Percentiles rank a stretch among this genome's conserved stretches.
These are phyloP conservation scores for Cheilosia urbana DNA, from an alignment of 2,888 invertebrate species.

Conservation along the genomic window DNA sequence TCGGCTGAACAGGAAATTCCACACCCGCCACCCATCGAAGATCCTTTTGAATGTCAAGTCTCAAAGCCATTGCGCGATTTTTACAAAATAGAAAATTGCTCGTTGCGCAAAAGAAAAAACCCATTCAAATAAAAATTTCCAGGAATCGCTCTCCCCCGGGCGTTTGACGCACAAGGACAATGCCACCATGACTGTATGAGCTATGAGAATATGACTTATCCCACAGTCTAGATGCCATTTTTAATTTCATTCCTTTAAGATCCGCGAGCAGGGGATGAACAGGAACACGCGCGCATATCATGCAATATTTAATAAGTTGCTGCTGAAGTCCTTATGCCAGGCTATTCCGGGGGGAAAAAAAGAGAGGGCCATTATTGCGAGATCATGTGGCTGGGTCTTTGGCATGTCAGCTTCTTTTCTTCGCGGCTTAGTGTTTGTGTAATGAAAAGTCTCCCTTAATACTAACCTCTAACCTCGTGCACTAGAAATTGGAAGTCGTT, in stretches of 20 bases:
- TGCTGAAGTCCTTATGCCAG: constrained; percentile 30
- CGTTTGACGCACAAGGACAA: constrained; percentile 57
- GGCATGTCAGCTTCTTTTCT: constrained; percentile 61
- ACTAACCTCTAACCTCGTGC: constrained; percentile 59
- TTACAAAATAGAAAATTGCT: constrained; percentile 15
- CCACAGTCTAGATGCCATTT: constrained; percentile 4
- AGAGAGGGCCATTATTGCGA: constrained; percentile 35
- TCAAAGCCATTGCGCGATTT: constrained; percentile 20
- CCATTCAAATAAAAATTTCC: constrained; percentile 21
- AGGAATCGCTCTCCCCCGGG: not conserved
- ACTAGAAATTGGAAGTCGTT: constrained; percentile 1
- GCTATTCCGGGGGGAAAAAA: not conserved
- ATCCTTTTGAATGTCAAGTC: constrained; percentile 46
- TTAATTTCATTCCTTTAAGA: constrained; percentile 53
- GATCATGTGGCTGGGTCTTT: constrained; percentile 58
- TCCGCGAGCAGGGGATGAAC: constrained; percentile 51
- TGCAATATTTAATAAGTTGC: constrained; percentile 57
- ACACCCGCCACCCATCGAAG: constrained; percentile 17
- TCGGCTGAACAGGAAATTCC: not conserved
- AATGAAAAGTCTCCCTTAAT: constrained; percentile 55
- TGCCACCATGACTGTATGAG: not conserved
- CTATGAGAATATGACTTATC: not conserved
- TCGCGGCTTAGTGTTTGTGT: constrained; percentile 55
- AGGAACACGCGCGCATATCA: constrained; percentile 1
- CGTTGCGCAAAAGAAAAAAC: not conserved